Conservation (phyloP, 2,113 vertebrate species). For the Pollimyrus isidori region DNA sequence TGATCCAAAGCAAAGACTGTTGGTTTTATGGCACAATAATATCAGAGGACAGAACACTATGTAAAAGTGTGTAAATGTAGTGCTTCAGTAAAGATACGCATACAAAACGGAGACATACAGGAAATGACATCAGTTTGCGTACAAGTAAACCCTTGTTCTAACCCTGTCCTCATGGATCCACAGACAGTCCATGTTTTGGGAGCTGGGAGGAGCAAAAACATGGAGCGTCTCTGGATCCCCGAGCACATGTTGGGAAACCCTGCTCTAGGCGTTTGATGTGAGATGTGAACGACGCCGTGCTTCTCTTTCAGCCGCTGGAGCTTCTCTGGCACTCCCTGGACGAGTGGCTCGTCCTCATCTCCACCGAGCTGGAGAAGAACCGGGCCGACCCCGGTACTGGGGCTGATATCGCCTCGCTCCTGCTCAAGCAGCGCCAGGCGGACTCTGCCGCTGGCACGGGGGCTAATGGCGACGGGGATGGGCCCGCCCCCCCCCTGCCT, state of each 20-base stretch:
- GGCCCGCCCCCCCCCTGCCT: conserved; percentile 21
- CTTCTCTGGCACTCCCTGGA: conserved; percentile 96
- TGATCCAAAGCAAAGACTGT: neutral
- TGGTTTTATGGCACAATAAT: neutral
- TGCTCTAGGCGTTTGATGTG: neutral
- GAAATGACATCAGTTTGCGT: neutral
- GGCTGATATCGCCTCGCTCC: conserved; percentile 67
- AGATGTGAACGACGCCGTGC: neutral
- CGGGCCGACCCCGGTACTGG: conserved; percentile 59
- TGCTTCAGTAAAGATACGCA: neutral
- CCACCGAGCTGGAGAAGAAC: conserved; percentile 82
- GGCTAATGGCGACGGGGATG: conserved; percentile 22
- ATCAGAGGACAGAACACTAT: neutral
- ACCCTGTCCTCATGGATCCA: neutral
- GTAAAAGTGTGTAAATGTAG: neutral
- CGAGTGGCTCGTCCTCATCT: conserved; percentile 80
- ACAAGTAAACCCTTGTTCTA: neutral
- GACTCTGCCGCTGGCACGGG: conserved; percentile 32
- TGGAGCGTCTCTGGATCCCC: neutral
- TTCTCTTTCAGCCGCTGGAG: conserved; percentile 75
- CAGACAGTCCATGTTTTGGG: neutral
- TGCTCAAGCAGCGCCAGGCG: conserved; percentile 77
- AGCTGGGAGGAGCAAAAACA: neutral
- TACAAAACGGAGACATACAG: neutral
- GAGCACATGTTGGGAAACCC: neutral